Percentiles rank a stretch among this genome's conserved stretches.
Conservation (phyloP, 2,888 invertebrate genomes). For the Spicauda simplicius region DNA sequence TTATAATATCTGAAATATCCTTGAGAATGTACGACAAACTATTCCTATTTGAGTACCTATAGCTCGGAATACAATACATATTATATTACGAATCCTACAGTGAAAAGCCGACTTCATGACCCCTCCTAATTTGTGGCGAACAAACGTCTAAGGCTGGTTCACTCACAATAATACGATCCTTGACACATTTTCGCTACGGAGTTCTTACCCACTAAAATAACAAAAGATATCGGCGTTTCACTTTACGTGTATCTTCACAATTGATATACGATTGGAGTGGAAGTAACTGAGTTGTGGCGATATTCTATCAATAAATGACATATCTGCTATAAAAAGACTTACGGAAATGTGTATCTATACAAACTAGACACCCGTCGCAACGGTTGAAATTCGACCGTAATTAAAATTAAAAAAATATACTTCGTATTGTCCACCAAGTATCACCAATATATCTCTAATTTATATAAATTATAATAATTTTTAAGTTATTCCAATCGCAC, state of each 20-base stretch:
- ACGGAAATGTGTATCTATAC: no score
- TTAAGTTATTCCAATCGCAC: no score
- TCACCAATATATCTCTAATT: no score
- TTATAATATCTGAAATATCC: no score
- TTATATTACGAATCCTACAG: not conserved
- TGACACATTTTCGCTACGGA: constrained; percentile 54
- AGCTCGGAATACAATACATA: not conserved
- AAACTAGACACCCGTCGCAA: no score
- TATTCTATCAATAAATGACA: not conserved
- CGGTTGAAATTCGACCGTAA: no score
- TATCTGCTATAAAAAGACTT: no score
- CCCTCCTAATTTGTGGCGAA: constrained; percentile 64
- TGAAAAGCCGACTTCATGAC: constrained; percentile 45
- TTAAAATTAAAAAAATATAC: no score
- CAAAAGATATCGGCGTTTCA: constrained; percentile 20
- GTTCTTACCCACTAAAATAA: constrained; percentile 31
- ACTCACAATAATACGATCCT: constrained; percentile 52
- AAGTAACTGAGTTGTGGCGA: not conserved
- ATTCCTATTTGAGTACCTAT: no score
- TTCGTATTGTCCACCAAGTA: no score
- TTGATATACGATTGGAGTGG: constrained; percentile 6
- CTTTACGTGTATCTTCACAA: constrained; percentile 11
- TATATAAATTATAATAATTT: no score
- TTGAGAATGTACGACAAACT: no score
- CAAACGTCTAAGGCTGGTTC: constrained; percentile 58